Evolutionary conservation across 2,113 vertebrate genomes (phyloP).

Genomic region (Peucedramus taeniatus): DNA sequence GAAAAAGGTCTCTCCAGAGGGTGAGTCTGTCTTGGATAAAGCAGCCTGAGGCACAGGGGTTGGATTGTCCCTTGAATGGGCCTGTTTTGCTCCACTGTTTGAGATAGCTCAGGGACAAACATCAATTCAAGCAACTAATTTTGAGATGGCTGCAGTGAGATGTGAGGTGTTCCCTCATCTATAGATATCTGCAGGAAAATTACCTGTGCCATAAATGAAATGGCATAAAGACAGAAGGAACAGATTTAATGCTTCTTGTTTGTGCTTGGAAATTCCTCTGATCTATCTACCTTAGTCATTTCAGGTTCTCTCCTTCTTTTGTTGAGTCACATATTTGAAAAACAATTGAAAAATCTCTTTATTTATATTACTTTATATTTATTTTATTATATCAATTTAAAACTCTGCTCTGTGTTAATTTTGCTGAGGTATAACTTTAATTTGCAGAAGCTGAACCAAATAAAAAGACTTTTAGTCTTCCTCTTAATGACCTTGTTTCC

Average conservation of each 20-base stretch:
- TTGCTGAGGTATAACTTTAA: neutral
- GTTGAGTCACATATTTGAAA: neutral
- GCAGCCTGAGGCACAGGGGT: neutral
- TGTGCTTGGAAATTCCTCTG: neutral
- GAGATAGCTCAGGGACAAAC: neutral
- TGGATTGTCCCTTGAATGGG: neutral
- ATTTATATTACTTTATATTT: neutral
- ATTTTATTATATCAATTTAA: neutral
- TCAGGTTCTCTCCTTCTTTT: neutral
- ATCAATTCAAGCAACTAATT: neutral
- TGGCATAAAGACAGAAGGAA: neutral
- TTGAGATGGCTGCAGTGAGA: neutral
- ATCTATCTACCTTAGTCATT: neutral
- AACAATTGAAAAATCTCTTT: neutral
- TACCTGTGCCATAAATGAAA: neutral
- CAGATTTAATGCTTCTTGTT: neutral
- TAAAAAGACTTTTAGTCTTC: neutral
- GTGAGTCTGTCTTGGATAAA: neutral
- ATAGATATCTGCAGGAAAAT: neutral
- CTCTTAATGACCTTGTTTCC: neutral
- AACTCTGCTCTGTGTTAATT: neutral
- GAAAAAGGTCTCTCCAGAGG: neutral
- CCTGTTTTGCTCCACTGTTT: neutral
- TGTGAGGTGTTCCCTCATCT: neutral
- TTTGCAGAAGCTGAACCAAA: neutral